Evolutionary conservation across 23 tunicate genomes (phyloP).

Genomic region (Botrylloides violaceus): DNA sequence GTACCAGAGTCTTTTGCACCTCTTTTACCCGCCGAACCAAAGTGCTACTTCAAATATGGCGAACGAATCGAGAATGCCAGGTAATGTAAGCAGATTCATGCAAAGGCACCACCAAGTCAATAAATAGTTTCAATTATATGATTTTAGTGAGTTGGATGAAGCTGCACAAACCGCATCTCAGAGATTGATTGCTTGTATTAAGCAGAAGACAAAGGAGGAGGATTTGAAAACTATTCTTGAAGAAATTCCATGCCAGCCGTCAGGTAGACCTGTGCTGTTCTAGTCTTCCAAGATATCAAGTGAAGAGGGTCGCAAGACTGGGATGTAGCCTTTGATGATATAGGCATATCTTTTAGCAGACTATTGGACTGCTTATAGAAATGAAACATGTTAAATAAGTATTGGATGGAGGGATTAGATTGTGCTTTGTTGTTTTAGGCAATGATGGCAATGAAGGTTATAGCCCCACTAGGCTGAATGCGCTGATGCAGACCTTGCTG

Average conservation of each 20-base stretch:
- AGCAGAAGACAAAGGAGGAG: conserved; percentile 57
- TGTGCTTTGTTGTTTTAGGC: not conserved
- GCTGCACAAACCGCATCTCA: conserved; percentile 40
- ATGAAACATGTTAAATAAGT: no score
- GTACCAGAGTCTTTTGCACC: conserved; percentile 75
- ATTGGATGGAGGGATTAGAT: not conserved
- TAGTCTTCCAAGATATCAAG: no score
- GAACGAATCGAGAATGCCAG: conserved; percentile 21
- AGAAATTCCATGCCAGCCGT: conserved; percentile 29
- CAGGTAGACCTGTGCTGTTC: no score
- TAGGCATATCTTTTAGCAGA: no score
- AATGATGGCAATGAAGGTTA: not conserved
- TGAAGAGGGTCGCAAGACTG: no score
- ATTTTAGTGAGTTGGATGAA: conserved; percentile 31
- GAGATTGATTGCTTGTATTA: conserved; percentile 59
- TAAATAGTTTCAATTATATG: no score
- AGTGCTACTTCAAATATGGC: conserved; percentile 55
- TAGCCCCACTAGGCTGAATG: conserved; percentile 43
- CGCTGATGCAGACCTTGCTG: conserved; percentile 74
- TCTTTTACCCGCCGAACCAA: conserved; percentile 58
- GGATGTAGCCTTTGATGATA: no score
- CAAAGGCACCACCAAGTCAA: no score
- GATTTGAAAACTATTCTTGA: conserved; percentile 66
- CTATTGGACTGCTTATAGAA: no score
- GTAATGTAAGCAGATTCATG: not conserved